A percentile compares a stretch with the other conserved stretches of the same genome.
Conservation (phyloP, 1,140 invertebrate species). For the Bradynema listronoti region DNA sequence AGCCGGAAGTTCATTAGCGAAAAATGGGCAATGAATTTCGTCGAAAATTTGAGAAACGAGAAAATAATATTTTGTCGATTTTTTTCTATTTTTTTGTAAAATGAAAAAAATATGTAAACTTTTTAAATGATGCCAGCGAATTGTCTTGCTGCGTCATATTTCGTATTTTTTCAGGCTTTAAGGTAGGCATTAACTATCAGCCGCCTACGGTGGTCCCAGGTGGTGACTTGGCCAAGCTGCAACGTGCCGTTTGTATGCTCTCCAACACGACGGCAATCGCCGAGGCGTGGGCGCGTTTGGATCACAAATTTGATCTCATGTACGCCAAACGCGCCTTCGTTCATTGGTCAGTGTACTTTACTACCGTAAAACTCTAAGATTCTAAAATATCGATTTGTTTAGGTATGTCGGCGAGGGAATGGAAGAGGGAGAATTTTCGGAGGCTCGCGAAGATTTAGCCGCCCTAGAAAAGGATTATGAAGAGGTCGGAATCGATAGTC, state of each 20-base stretch:
- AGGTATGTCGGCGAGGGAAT: conserved; percentile 68
- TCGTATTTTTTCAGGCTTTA: conserved; percentile 10
- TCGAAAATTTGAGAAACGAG: background rate
- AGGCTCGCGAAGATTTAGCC: conserved; percentile 75
- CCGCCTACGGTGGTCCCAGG: conserved; percentile 43
- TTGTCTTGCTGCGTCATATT: too few species aligned
- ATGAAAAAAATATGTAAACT: background rate
- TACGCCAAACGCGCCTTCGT: conserved; percentile 70
- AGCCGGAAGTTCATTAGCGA: background rate
- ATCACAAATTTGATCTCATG: conserved; percentile 66
- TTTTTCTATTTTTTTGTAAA: background rate
- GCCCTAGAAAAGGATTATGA: conserved; percentile 37
- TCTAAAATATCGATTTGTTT: background rate
- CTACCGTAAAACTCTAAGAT: conserved; percentile 4
- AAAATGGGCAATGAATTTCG: background rate
- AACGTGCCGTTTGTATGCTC: conserved; percentile 66
- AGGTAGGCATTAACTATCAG: conserved; percentile 33
- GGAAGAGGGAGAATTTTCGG: conserved; percentile 76
- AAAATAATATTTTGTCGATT: background rate
- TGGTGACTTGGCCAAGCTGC: conserved; percentile 48
- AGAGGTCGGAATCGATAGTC: conserved; percentile 10
- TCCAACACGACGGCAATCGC: conserved; percentile 75
- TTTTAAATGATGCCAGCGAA: too few species aligned
- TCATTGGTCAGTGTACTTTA: conserved; percentile 65
- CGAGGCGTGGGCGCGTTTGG: conserved; percentile 67